Evolutionary conservation across 2,888 invertebrate species (phyloP).

Genomic region (Trichacis sp.): DNA sequence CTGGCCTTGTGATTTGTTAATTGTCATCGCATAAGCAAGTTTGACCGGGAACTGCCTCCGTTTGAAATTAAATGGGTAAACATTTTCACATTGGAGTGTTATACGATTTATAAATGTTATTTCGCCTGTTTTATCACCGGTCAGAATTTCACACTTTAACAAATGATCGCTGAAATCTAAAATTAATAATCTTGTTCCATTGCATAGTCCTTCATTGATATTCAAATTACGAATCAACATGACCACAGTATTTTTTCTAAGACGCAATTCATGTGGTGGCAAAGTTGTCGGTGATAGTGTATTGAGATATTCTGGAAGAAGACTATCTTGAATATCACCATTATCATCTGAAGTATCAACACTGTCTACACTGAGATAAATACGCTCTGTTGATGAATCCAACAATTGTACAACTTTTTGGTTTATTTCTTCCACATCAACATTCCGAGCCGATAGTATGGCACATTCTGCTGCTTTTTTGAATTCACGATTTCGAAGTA

Average conservation of each 20-base stretch:
- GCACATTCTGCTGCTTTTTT: too few species aligned
- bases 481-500: too few species aligned
- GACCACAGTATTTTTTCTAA: background rate
- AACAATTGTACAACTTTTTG: too few species aligned
- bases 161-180: too few species aligned
- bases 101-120: background rate
- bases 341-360: too few species aligned
- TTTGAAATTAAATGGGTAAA: too few species aligned
- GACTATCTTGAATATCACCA: too few species aligned
- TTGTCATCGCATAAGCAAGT: slow-evolving; percentile 44
- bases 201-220: slow-evolving; percentile 42
- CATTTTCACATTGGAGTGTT: slow-evolving; percentile 10
- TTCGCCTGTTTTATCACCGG: too few species aligned
- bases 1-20: slow-evolving; percentile 41
- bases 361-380: too few species aligned
- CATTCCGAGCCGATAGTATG: too few species aligned
- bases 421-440: too few species aligned
- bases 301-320: too few species aligned
- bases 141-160: slow-evolving; percentile 17
- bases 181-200: slow-evolving; percentile 42
- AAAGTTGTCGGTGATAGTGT: background rate
- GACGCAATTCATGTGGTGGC: background rate
- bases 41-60: slow-evolving; percentile 39
- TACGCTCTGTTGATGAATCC: slow-evolving; percentile 4
- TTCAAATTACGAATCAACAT: background rate